Conservation (phyloP, 2,797 vertebrate species). For the Acipenser oxyrinchus region DNA sequence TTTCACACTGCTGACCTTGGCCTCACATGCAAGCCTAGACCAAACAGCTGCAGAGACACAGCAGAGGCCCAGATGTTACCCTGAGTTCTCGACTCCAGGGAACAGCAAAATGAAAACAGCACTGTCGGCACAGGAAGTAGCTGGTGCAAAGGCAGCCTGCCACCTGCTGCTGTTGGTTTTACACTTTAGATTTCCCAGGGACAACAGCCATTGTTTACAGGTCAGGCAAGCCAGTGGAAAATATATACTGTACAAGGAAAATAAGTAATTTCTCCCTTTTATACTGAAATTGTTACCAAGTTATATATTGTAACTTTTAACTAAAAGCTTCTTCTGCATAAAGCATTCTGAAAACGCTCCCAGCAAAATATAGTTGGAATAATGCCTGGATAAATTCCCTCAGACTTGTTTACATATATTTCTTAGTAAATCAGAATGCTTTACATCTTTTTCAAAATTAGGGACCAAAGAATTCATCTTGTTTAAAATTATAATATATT, state of each 20-base stretch:
- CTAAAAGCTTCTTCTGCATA: too few species aligned
- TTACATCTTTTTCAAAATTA: too few species aligned
- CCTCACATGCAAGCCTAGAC: slow-evolving; percentile 12
- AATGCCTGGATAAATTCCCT: too few species aligned
- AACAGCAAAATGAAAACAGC: not conserved
- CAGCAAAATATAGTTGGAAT: too few species aligned
- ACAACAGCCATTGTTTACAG: slow-evolving; percentile 20
- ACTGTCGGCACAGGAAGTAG: slow-evolving; percentile 21
- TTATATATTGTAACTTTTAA: too few species aligned
- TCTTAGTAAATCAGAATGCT: too few species aligned
- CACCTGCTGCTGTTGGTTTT: slow-evolving; percentile 22
- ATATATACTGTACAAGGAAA: not conserved
- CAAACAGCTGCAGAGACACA: slow-evolving; percentile 18
- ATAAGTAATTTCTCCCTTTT: not conserved
- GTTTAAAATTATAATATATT: too few species aligned
- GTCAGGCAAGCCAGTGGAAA: slow-evolving; percentile 11
- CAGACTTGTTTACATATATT: too few species aligned
- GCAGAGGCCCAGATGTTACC: slow-evolving; percentile 22
- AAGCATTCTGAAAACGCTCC: too few species aligned
- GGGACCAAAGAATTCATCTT: too few species aligned
- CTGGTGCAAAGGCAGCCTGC: not conserved
- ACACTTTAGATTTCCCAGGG: slow-evolving; percentile 21
- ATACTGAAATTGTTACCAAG: too few species aligned
- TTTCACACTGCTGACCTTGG: slow-evolving; percentile 24
- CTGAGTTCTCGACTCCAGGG: slow-evolving; percentile 1